Conservation (phyloP, 2,888 invertebrate species). For the Spodoptera picta region DNA sequence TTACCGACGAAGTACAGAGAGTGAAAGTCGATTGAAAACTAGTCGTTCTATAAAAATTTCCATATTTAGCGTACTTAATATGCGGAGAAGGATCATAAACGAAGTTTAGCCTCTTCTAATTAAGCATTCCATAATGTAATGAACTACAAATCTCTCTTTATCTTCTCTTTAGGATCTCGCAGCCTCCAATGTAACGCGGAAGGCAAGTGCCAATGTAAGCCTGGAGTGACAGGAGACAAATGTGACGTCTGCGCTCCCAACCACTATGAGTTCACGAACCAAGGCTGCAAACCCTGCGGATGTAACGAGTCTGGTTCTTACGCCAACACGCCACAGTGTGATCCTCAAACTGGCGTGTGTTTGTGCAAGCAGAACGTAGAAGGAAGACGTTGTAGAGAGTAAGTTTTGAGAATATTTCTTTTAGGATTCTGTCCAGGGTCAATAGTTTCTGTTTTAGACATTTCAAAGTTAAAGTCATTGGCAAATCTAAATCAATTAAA, state of each 20-base stretch:
- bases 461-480: no score
- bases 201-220: constrained; percentile 98
- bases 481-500: no score
- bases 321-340: constrained; percentile 94
- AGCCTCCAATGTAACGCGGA: constrained; percentile 96
- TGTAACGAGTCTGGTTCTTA: constrained; percentile 95
- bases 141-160: no score
- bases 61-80: no score
- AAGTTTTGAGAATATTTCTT: constrained; percentile 62
- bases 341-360: constrained; percentile 94
- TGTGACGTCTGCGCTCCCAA: constrained; percentile 96
- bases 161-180: constrained; percentile 91
- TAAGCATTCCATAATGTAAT: no score
- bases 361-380: constrained; percentile 97
- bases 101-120: no score
- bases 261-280: constrained; percentile 95
- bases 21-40: no score
- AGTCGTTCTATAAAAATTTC: no score
- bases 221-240: constrained; percentile 97
- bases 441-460: no score
- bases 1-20: no score
- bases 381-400: constrained; percentile 97
- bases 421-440: no score
- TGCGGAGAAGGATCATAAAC: no score
- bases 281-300: constrained; percentile 97